Conservation (phyloP, 2,888 invertebrate genomes). For the Caenorhabditis uteleia region DNA sequence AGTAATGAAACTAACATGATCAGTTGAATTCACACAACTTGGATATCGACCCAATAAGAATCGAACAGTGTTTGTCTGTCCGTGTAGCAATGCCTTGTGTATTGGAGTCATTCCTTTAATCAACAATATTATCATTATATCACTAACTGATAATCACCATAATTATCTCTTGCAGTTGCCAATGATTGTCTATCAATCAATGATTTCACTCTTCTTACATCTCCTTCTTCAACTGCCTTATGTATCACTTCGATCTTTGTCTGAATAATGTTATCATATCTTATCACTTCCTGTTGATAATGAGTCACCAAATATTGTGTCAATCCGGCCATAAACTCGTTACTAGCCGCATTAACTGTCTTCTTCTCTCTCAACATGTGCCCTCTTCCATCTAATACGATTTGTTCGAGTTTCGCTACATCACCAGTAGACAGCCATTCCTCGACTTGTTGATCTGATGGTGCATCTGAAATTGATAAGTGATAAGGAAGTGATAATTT, state of each 20-base stretch:
- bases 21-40: slow-evolving; percentile 70
- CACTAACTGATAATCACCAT: slow-evolving; percentile 71
- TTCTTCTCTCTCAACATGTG: slow-evolving; percentile 58
- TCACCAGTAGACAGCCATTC: slow-evolving; percentile 65
- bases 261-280: slow-evolving; percentile 73
- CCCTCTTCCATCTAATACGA: slow-evolving; percentile 64
- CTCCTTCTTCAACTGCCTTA: slow-evolving; percentile 83
- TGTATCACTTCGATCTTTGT: slow-evolving; percentile 89
- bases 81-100: slow-evolving; percentile 68
- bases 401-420: slow-evolving; percentile 57
- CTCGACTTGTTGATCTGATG: slow-evolving; percentile 62
- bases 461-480: slow-evolving; percentile 67
- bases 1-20: slow-evolving; percentile 65
- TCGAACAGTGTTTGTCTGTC: slow-evolving; percentile 79
- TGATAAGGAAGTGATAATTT: not conserved
- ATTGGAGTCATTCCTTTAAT: slow-evolving; percentile 68
- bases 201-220: slow-evolving; percentile 81
- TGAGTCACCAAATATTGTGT: slow-evolving; percentile 59
- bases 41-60: slow-evolving; percentile 74
- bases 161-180: slow-evolving; percentile 83
- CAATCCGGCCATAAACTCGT: slow-evolving; percentile 63
- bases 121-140: no score
- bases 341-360: slow-evolving; percentile 58
- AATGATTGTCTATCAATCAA: slow-evolving; percentile 78
- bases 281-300: not conserved